phyloP scores from a whole-genome alignment of 2,797 vertebrate genomes.

The Hippopotamyrus pictus region DNA sequence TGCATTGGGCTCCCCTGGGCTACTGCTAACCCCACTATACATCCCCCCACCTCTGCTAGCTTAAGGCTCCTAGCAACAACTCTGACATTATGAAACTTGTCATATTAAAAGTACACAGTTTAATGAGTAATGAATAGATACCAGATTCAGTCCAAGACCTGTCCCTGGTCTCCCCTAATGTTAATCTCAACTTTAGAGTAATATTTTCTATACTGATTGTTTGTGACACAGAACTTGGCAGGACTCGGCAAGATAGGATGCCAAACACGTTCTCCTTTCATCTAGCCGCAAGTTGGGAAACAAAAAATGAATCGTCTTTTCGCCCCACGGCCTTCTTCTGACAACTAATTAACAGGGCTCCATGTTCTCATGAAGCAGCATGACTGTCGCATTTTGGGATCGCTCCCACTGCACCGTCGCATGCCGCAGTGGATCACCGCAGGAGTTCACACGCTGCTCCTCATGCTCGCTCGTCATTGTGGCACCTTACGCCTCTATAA shows the following conservation, averaged over 20 bases:
- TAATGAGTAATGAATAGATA: neutral
- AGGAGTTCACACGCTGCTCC: neutral
- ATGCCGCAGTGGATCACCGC: neutral
- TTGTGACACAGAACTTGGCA: neutral
- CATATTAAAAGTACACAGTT: neutral
- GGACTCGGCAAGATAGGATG: neutral
- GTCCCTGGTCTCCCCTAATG: neutral
- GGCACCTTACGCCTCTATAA: neutral
- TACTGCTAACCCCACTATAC: neutral
- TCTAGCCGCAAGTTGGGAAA: neutral
- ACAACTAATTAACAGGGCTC: neutral
- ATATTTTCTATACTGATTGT: neutral
- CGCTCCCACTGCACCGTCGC: neutral
- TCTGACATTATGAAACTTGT: neutral
- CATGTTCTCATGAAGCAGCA: neutral
- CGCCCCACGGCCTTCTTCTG: neutral
- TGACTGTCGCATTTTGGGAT: neutral
- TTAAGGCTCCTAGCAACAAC: neutral
- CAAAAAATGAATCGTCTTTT: neutral
- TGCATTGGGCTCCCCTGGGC: neutral
- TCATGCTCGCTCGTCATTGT: neutral
- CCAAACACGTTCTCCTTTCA: neutral
- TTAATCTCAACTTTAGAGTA: neutral
- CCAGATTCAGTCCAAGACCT: neutral
- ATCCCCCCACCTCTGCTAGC: neutral